Conservation (phyloP, 2,113 vertebrate species). For the Gobio gobio region DNA sequence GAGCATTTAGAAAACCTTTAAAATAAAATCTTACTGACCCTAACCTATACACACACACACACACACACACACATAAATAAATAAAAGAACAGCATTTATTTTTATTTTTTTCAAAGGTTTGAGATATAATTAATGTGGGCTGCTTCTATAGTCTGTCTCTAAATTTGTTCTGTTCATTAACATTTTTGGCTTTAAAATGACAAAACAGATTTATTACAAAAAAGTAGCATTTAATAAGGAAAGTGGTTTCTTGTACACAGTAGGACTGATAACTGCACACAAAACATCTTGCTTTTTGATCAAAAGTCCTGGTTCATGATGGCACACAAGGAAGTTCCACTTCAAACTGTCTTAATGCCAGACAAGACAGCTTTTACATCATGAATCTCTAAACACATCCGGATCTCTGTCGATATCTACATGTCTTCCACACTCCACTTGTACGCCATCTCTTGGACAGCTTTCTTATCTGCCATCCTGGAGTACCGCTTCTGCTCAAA, state of each 20-base stretch:
- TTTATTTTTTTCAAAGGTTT: no score
- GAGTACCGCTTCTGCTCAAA: constrained; percentile 92
- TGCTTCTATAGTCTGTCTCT: neutral
- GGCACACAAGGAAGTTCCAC: neutral
- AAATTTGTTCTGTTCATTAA: neutral
- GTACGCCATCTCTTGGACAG: constrained; percentile 88
- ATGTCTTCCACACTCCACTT: constrained; percentile 99
- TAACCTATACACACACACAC: no score
- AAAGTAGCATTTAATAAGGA: constrained; percentile 51
- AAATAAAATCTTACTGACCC: no score
- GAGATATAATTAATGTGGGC: neutral
- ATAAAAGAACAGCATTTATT: no score
- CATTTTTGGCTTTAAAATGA: neutral
- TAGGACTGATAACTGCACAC: neutral
- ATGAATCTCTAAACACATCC: neutral
- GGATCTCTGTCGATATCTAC: constrained; percentile 66
- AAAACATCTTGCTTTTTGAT: constrained; percentile 24
- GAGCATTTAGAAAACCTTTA: no score
- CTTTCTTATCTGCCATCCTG: constrained; percentile 87
- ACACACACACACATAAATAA: no score
- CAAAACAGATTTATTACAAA: constrained; percentile 20
- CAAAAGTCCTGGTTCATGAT: neutral
- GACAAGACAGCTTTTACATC: neutral
- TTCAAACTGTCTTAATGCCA: neutral
- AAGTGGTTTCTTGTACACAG: constrained; percentile 31